These are phyloP conservation scores for Podarcis muralis DNA, from an alignment of 2,113 vertebrate species.

Conservation along the genomic window DNA sequence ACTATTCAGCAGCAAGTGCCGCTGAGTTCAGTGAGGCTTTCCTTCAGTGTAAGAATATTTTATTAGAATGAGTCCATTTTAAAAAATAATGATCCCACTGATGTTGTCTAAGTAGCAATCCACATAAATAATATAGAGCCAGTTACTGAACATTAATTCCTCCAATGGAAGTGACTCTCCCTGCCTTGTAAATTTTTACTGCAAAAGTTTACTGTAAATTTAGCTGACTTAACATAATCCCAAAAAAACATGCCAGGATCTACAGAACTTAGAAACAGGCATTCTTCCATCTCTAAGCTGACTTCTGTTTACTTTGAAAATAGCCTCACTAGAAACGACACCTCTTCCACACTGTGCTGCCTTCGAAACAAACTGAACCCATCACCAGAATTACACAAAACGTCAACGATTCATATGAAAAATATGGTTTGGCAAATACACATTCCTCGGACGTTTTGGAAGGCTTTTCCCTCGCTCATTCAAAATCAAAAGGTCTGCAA, in stretches of 20 bases:
- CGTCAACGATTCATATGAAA: not conserved
- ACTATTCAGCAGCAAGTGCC: not conserved
- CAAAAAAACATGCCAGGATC: not conserved
- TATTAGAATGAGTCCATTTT: not conserved
- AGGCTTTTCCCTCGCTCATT: not conserved
- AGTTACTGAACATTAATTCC: not conserved
- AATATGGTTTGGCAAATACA: not conserved
- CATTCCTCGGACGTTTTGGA: not conserved
- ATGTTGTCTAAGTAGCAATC: not conserved
- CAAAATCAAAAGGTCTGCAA: not conserved
- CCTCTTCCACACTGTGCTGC: not conserved
- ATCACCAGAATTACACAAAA: not conserved
- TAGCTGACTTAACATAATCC: not conserved
- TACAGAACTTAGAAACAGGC: not conserved
- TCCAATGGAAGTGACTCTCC: not conserved
- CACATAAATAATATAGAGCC: not conserved
- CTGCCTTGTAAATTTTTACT: constrained; percentile 9
- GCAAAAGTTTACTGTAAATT: constrained; percentile 3
- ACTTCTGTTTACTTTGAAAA: constrained; percentile 1
- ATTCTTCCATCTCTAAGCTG: not conserved
- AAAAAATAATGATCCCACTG: not conserved
- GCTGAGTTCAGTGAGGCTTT: not conserved
- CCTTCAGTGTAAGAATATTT: not conserved
- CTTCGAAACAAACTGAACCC: not conserved
- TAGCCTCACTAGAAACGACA: not conserved